Conservation (phyloP, 2,797 vertebrate genomes). For the Loris lydekkerianus region DNA sequence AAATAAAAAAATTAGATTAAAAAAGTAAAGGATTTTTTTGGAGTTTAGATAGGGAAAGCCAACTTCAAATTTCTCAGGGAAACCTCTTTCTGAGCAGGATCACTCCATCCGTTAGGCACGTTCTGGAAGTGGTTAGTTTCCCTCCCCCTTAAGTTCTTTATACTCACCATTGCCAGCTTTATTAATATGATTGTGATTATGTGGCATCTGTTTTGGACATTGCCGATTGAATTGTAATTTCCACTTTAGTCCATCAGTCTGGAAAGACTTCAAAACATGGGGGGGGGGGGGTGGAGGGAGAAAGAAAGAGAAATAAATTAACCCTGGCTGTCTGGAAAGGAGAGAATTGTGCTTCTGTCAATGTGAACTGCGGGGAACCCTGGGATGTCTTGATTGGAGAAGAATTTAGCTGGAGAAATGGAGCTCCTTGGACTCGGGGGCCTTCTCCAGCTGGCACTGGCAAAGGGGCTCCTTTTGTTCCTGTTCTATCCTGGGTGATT, state of each 20-base stretch:
- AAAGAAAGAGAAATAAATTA: slow-evolving; percentile 77
- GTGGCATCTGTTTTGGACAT: slow-evolving; percentile 83
- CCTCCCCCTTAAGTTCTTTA: slow-evolving; percentile 53
- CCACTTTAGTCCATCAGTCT: slow-evolving; percentile 74
- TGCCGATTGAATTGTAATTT: slow-evolving; percentile 77
- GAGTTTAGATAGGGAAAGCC: neutral
- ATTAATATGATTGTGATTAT: slow-evolving; percentile 82
- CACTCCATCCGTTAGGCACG: neutral
- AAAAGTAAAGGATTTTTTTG: slow-evolving; percentile 72
- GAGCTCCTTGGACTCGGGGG: neutral
- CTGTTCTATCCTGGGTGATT: neutral
- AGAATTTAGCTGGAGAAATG: neutral
- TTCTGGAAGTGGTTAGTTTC: slow-evolving; percentile 75
- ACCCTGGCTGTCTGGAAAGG: slow-evolving; percentile 63
- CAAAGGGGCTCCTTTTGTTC: neutral
- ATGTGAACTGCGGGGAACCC: neutral
- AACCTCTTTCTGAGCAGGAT: slow-evolving; percentile 67
- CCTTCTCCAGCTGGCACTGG: neutral
- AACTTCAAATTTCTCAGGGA: slow-evolving; percentile 48
- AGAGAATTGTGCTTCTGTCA: slow-evolving; percentile 45
- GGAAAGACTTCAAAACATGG: slow-evolving; percentile 79
- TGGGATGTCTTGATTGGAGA: slow-evolving; percentile 10
- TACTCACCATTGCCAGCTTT: slow-evolving; percentile 69
- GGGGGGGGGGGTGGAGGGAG: slow-evolving; percentile 38
- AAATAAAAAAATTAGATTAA: slow-evolving; percentile 44